Evolutionary conservation across 2,113 vertebrate genomes (phyloP), one percentile per base, ranked within the genome.

Genomic region (human): DNA sequence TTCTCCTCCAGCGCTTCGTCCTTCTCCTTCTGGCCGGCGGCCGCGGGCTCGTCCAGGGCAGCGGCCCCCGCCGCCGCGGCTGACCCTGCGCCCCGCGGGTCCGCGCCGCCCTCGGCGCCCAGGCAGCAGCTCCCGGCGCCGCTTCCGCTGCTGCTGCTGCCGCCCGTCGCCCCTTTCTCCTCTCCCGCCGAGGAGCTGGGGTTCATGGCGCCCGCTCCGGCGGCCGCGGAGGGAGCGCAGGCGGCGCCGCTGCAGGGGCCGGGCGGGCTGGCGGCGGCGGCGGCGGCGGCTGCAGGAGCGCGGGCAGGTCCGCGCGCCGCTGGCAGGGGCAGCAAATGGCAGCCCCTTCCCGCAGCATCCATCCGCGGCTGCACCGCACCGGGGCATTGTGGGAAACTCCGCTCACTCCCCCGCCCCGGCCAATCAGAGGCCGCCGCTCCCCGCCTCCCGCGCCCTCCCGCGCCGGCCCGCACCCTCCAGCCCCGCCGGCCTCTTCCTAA

Each of bases 381-480:
- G 97, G 99, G 98, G 99, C 99, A 99, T 99, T 99, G 98, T 99
- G 99, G 99, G 99, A 99, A 99, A 99, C 98, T 99, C 99, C 98
- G 96, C 92, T 97, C 98, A 96, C 96, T 96, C 97, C 96, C 97
- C 93, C 97, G 86, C 85, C 95, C 96, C 82, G 96, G 40, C 98
- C 94, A 98, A 98, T 98, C 98, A 98, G 98, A 93, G 96, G 95
- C 95, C 94, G 11, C 87, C 94, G 22, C 96, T 90, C 9, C 8
- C 94, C 55, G 13, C 64, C 96, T 2, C 55, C 82, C 82, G 70
- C 43, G 72, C 14, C 76, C 64, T 91, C 89, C 93, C 5, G 88
- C 16, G 79, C 40, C 6, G 43, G 73, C 76, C 90, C 96, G 73
- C 95, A 84, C 97, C 96, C 84, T 88, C 96, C 86, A 16, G 85